These are phyloP conservation scores for Cydia amplana DNA, from an alignment of 1,140 invertebrate species.

Conservation along the genomic window DNA sequence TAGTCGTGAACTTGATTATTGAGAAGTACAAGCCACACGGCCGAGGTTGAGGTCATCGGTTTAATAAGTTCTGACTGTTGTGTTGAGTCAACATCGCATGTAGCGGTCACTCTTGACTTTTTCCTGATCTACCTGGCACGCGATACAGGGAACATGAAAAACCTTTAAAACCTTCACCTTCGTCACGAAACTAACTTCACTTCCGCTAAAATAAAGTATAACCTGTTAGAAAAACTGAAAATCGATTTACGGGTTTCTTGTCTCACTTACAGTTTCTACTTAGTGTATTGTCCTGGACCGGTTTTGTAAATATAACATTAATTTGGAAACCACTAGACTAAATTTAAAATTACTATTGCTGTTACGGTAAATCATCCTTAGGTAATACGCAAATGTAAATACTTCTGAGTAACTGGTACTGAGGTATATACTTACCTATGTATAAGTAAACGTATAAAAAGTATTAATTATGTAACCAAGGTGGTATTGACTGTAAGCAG, in stretches of 20 bases:
- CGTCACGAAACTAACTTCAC: slow-evolving; percentile 42
- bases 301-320: background rate
- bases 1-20: slow-evolving; percentile 2
- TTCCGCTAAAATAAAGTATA: slow-evolving; percentile 40
- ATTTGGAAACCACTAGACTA: background rate
- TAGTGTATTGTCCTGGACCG: background rate
- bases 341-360: background rate
- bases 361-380: no score
- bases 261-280: background rate
- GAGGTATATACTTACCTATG: no score
- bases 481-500: no score
- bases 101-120: slow-evolving; percentile 7
- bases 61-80: slow-evolving; percentile 25
- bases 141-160: slow-evolving; percentile 42
- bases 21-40: background rate
- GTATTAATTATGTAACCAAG: no score
- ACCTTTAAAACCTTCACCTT: slow-evolving; percentile 49
- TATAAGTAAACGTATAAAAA: no score
- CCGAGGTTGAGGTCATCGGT: slow-evolving; percentile 20
- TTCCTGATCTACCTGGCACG: slow-evolving; percentile 40
- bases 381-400: no score
- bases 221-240: slow-evolving; percentile 15
- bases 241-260: background rate
- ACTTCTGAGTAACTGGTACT: no score
- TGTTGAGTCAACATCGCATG: slow-evolving; percentile 27